Conservation (phyloP, 1,140 invertebrate species). For the Meteorus sp. region DNA sequence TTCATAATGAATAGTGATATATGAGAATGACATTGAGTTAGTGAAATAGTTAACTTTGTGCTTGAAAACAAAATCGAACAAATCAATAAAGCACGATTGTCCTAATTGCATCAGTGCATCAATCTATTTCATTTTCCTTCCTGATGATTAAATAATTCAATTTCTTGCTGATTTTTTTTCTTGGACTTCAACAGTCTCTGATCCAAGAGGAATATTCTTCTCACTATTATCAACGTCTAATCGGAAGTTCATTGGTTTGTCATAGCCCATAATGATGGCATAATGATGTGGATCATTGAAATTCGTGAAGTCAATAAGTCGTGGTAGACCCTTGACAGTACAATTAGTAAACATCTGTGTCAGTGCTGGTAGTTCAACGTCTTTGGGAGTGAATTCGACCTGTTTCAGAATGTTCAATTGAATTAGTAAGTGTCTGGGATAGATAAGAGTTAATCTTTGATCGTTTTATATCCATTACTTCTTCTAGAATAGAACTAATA, state of each 20-base stretch:
- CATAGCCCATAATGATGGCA: slow-evolving; percentile 84
- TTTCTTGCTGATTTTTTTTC: slow-evolving; percentile 4
- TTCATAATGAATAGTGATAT: no score
- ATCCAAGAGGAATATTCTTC: neutral
- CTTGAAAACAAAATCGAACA: no score
- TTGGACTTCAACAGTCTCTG: neutral
- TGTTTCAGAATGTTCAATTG: no score
- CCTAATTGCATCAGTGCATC: no score
- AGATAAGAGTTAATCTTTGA: slow-evolving; percentile 14
- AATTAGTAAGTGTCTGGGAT: slow-evolving; percentile 37
- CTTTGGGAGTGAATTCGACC: slow-evolving; percentile 72
- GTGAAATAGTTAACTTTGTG: no score
- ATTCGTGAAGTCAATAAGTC: slow-evolving; percentile 74
- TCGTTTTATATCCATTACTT: slow-evolving; percentile 9
- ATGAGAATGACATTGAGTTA: no score
- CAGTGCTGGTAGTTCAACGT: slow-evolving; percentile 77
- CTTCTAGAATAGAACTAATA: slow-evolving; percentile 10
- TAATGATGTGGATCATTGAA: slow-evolving; percentile 77
- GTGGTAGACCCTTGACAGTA: slow-evolving; percentile 66
- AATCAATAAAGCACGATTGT: no score
- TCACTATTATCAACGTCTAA: slow-evolving; percentile 39
- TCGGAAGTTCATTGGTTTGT: slow-evolving; percentile 85
- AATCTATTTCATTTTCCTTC: no score
- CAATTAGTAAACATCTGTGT: slow-evolving; percentile 83
- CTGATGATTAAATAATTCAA: no score